Evolutionary conservation across 1,140 invertebrate genomes (phyloP), one percentile per base, ranked within the genome.

Genomic region (Procambarus clarkii): DNA sequence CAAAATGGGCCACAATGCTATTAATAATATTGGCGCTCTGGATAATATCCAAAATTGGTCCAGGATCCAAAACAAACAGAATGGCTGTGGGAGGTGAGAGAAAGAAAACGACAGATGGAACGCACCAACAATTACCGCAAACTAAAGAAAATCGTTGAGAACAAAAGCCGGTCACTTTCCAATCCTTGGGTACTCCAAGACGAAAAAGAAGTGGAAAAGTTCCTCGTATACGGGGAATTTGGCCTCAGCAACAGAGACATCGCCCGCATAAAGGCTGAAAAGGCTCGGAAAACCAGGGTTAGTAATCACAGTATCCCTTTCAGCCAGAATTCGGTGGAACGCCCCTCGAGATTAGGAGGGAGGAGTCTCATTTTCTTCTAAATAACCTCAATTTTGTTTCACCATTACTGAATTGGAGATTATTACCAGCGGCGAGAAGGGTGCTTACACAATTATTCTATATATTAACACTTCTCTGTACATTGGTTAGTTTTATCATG

Each of bases 21-120:
- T 34, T 34, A 34, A 34, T 34, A 0, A 34, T 34, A 34, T 34
- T 34, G 34, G 34, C 34, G 34, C 34, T 34, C 34, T 34, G 34
- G 34, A 34, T 34, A 34, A 34, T 34, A 34, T 1, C 34, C 34
- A 34, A 34, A 34, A 34, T 34, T 34, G 34, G 34, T 34, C 76
- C 80, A 97, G 97, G 97, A 98, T 95, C 97, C 97, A 11, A 97
- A 98, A 95, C 96, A 98, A 94, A 97, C 97, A 21, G 97, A 98
- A 94, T 98, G 97, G 96, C 94, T 97, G 24, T 98, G 98, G 98
- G 97, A 97, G 91, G 96, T 96, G 93, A 95, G 96, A 74, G 97
- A 98, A 94, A 96, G 97, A 92, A 95, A 96, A 46, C 96, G 97
- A 84, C 97, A 98, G 94, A 96, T 96, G 93, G 96, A 97, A 86